A percentile compares a stretch with the other conserved stretches of the same genome.
phyloP scores from a whole-genome alignment of 1,140 invertebrate species.

The Harpegnathos saltator region DNA sequence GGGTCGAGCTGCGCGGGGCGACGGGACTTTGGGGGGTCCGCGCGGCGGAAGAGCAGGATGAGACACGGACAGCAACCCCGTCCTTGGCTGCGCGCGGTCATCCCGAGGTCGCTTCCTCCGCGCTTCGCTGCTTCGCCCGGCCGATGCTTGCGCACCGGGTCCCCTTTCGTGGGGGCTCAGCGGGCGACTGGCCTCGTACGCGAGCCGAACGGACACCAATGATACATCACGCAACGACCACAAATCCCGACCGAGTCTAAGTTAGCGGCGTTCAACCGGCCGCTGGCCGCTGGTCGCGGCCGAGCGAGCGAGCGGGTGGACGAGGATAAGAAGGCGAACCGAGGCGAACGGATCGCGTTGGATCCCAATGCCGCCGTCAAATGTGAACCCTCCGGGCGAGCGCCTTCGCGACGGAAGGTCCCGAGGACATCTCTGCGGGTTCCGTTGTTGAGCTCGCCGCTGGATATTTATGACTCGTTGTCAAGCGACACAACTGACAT shows the following conservation, averaged over 20 bases:
- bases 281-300: not conserved
- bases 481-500: constrained; percentile 46
- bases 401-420: constrained; percentile 62
- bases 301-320: constrained; percentile 53
- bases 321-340: constrained; percentile 13
- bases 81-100: constrained; percentile 64
- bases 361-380: constrained; percentile 20
- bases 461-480: constrained; percentile 73
- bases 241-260: constrained; percentile 73
- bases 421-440: constrained; percentile 65
- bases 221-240: constrained; percentile 78
- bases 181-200: constrained; percentile 68
- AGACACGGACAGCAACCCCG: constrained; percentile 57
- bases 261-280: constrained; percentile 12
- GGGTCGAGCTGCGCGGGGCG: not conserved
- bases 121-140: not conserved
- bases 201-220: constrained; percentile 65
- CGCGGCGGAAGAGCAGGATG: not conserved
- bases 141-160: constrained; percentile 35
- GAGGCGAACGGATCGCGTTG: constrained; percentile 32
- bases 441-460: not conserved
- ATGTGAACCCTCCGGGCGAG: constrained; percentile 62
- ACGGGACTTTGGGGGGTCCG: constrained; percentile 57
- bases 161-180: constrained; percentile 75
- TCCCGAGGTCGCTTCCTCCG: constrained; percentile 51